phyloP scores from a whole-genome alignment of 2,113 vertebrate genomes.

The Corydoras maculifer region DNA sequence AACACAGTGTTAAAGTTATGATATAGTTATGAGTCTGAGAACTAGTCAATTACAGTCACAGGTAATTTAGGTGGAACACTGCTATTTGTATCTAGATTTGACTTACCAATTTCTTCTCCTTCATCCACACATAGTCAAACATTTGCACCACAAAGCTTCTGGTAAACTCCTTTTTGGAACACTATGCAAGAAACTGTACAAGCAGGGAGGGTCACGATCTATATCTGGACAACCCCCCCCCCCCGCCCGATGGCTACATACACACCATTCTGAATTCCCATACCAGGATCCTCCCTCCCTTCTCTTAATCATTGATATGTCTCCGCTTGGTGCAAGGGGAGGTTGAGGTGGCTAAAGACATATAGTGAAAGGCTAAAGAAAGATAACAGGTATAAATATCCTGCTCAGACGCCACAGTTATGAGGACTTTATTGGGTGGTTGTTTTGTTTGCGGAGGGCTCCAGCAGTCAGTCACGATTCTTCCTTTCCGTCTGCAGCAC shows the following conservation, averaged over 20 bases:
- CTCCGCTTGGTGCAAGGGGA: constrained; percentile 74
- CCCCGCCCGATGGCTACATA: constrained; percentile 49
- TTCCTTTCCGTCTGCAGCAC: constrained; percentile 91
- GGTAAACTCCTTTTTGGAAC: constrained; percentile 66
- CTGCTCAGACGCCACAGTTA: constrained; percentile 49
- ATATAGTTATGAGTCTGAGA: no score
- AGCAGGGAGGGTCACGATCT: constrained; percentile 83
- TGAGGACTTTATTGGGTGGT: constrained; percentile 67
- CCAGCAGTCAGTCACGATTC: constrained; percentile 98
- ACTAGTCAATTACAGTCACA: no score
- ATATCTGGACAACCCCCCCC: constrained; percentile 61
- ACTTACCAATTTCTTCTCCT: constrained; percentile 50
- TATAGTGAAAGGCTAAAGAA: constrained; percentile 43
- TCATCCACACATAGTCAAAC: constrained; percentile 43
- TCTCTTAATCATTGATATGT: constrained; percentile 52
- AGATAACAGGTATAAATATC: constrained; percentile 47
- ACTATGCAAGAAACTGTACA: constrained; percentile 79
- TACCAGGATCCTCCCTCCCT: constrained; percentile 38
- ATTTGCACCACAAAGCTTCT: constrained; percentile 49
- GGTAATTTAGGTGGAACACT: no score
- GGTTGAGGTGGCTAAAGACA: constrained; percentile 55
- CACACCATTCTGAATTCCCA: constrained; percentile 45
- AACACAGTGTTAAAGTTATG: no score
- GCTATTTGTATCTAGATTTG: constrained; percentile 38
- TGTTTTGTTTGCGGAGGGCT: constrained; percentile 81